Conservation (phyloP, 2,797 vertebrate species). For the Morelia viridis region DNA sequence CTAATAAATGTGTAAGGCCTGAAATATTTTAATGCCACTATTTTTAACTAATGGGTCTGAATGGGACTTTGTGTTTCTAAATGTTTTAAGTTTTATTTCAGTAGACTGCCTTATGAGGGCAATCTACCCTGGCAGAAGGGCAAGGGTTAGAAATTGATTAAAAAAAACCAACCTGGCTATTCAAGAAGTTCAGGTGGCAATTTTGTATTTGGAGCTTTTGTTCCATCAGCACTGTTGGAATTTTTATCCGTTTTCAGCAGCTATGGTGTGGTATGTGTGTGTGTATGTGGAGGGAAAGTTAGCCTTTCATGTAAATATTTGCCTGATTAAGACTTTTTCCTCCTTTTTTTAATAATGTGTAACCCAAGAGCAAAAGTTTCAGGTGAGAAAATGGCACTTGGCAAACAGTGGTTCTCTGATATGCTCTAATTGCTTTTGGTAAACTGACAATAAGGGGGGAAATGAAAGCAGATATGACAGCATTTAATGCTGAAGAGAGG, state of each 20-base stretch:
- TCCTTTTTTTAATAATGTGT: constrained; percentile 12
- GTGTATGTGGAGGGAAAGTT: not conserved
- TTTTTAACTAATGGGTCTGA: not conserved
- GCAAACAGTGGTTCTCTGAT: constrained; percentile 51
- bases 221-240: not conserved
- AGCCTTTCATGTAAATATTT: not conserved
- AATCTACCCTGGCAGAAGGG: not conserved
- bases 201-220: not conserved
- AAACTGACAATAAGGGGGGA: constrained; percentile 42
- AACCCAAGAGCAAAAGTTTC: constrained; percentile 35
- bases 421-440: constrained; percentile 45
- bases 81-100: not conserved
- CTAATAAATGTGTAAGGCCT: not conserved
- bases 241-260: not conserved
- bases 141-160: not conserved
- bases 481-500: constrained; percentile 42
- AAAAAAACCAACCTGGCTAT: not conserved
- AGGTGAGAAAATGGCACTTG: constrained; percentile 50
- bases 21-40: not conserved
- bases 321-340: not conserved
- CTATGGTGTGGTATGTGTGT: not conserved
- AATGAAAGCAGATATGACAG: constrained; percentile 44
- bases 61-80: not conserved
- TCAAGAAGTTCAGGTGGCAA: not conserved
- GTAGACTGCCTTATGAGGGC: not conserved